A percentile compares a stretch with the other conserved stretches of the same genome.
These are phyloP conservation scores for Julus scanicus DNA, from an alignment of 2,888 invertebrate genomes.

Conservation along the genomic window DNA sequence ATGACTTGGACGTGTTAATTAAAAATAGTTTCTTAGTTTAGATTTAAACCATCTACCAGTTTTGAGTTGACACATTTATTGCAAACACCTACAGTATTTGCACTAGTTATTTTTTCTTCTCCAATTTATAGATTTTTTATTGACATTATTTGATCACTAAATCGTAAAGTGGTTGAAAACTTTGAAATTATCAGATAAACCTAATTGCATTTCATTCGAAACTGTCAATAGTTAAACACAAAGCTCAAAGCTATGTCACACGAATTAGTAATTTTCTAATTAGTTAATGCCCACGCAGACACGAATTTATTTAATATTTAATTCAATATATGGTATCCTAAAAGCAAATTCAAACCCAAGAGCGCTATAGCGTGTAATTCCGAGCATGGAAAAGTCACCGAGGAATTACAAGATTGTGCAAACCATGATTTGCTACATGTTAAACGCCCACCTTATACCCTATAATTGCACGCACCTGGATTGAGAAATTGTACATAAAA, in stretches of 20 bases:
- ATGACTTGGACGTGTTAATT: too few relatives aligned
- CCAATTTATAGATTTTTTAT: too few relatives aligned
- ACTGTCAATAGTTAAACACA: not conserved
- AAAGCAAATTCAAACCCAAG: not conserved
- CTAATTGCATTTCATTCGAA: not conserved
- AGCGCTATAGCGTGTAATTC: not conserved
- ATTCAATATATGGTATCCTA: not conserved
- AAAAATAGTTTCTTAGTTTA: too few relatives aligned
- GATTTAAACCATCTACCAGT: too few relatives aligned
- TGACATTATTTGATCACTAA: too few relatives aligned
- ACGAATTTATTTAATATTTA: not conserved
- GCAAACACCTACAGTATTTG: too few relatives aligned
- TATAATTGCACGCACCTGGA: slow-evolving; percentile 23
- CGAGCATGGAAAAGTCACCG: not conserved
- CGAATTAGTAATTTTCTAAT: not conserved
- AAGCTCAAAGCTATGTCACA: not conserved
- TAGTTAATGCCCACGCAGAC: not conserved
- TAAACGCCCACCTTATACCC: not conserved
- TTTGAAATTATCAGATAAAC: not conserved
- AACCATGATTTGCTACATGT: not conserved
- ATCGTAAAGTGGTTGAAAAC: too few relatives aligned
- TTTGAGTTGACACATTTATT: too few relatives aligned
- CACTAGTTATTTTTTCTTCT: too few relatives aligned
- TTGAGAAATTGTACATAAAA: not conserved
- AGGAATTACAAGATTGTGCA: not conserved